Evolutionary conservation across 2,113 vertebrate genomes (phyloP).

Genomic region (Spermophilus dauricus): DNA sequence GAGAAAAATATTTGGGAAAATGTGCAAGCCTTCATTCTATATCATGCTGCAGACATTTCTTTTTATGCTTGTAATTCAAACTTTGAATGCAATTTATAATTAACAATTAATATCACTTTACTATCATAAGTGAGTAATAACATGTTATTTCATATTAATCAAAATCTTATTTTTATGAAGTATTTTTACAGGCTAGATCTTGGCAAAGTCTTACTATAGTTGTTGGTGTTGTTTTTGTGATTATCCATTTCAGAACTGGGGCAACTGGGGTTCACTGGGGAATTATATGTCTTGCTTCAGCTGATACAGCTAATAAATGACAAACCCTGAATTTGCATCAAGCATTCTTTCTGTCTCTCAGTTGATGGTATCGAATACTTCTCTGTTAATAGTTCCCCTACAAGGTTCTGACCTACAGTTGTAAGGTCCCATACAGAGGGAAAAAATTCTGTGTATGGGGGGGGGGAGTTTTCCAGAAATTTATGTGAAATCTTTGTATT

Average conservation of each 20-base stretch:
- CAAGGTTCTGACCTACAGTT: neutral
- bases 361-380: neutral
- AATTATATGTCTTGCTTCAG: neutral
- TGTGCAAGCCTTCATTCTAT: neutral
- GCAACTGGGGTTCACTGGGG: neutral
- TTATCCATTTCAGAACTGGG: neutral
- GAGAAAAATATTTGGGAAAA: neutral
- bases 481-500: neutral
- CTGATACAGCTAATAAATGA: neutral
- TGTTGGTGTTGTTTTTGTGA: neutral
- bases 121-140: neutral
- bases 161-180: neutral
- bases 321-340: neutral
- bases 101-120: neutral
- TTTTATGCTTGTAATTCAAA: neutral
- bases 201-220: neutral
- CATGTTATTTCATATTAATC: neutral
- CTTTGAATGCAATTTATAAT: neutral
- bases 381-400: neutral
- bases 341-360: neutral
- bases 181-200: neutral
- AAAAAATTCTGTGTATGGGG: neutral
- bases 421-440: neutral
- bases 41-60: neutral
- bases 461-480: too few relatives aligned